Evolutionary conservation across 2,113 vertebrate species (phyloP).

Genomic region (Bostrychus sinensis): DNA sequence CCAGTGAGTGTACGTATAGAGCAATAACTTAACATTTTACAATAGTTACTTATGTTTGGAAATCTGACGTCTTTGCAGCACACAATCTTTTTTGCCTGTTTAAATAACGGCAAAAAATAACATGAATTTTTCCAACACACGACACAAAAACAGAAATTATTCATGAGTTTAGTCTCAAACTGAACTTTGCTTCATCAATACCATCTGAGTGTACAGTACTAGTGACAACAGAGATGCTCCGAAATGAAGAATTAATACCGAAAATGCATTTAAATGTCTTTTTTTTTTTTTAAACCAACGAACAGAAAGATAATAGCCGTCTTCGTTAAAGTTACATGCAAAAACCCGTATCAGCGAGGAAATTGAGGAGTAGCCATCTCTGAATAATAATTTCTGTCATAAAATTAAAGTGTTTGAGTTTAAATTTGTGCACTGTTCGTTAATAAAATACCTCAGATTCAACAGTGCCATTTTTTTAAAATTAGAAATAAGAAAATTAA

Average conservation of each 20-base stretch:
- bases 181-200: constrained; percentile 29
- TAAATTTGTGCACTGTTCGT: constrained; percentile 44
- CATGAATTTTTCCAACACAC: constrained; percentile 44
- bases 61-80: constrained; percentile 57
- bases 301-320: constrained; percentile 37
- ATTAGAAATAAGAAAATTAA: constrained; percentile 56
- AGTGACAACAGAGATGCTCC: constrained; percentile 43
- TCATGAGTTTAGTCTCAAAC: constrained; percentile 26
- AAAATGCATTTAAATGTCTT: constrained; percentile 21
- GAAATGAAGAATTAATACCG: constrained; percentile 29
- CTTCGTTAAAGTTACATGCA: constrained; percentile 56
- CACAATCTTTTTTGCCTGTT: constrained; percentile 26
- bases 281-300: constrained; percentile 25
- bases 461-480: constrained; percentile 57
- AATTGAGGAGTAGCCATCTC: constrained; percentile 55
- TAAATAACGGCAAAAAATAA: constrained; percentile 43
- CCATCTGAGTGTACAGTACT: constrained; percentile 49
- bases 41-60: background rate
- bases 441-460: constrained; percentile 47
- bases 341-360: constrained; percentile 68
- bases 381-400: constrained; percentile 21
- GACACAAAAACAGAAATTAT: constrained; percentile 49
- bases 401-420: constrained; percentile 44
- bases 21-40: background rate
- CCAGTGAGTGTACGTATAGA: background rate